Evolutionary conservation across 2,888 invertebrate genomes (phyloP).

Genomic region (Heliconius ismenius): DNA sequence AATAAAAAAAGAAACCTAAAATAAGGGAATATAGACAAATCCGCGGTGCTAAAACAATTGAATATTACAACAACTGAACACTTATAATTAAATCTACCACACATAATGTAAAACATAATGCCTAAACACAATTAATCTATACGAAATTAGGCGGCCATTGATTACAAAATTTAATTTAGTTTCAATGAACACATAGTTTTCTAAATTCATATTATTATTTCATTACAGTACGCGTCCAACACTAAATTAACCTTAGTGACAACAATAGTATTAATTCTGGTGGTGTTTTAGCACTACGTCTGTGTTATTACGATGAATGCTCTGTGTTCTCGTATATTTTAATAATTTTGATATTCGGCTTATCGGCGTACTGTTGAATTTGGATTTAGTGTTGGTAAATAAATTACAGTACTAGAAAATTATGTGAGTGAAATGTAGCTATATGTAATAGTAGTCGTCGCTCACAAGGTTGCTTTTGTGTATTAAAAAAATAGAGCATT

Average conservation of each 20-base stretch:
- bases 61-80: too few relatives aligned
- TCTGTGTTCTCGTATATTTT: slow-evolving; percentile 16
- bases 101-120: background rate
- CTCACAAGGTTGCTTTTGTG: too few relatives aligned
- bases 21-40: background rate
- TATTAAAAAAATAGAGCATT: too few relatives aligned
- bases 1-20: background rate
- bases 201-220: slow-evolving; percentile 37
- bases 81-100: background rate
- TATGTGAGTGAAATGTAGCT: background rate
- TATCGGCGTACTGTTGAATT: slow-evolving; percentile 18
- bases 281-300: slow-evolving; percentile 32
- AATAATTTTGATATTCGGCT: slow-evolving; percentile 18
- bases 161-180: slow-evolving; percentile 31
- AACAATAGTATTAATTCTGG: slow-evolving; percentile 39
- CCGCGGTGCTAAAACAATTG: background rate
- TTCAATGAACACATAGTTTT: slow-evolving; percentile 31
- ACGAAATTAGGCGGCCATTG: slow-evolving; percentile 27
- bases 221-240: slow-evolving; percentile 33
- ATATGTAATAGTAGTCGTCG: too few relatives aligned
- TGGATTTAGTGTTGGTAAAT: background rate
- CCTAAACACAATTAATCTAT: background rate
- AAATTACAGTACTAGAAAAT: background rate
- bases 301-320: slow-evolving; percentile 25
- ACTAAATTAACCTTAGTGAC: slow-evolving; percentile 39